phyloP scores from a whole-genome alignment of 2,797 vertebrate species.

The Huso huso region DNA sequence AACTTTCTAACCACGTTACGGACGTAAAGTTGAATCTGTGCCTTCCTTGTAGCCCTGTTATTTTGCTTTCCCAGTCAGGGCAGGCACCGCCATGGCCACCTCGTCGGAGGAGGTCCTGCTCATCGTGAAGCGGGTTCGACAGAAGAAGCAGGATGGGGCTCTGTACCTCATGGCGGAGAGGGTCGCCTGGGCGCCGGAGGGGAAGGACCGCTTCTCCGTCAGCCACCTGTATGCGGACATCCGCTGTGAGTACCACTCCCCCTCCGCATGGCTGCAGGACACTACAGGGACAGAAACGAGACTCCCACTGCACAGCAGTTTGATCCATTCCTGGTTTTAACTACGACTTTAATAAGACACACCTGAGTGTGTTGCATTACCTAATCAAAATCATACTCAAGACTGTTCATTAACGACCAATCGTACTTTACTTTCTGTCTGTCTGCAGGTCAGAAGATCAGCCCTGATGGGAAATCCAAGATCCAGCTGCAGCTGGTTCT shows the following conservation, averaged over 20 bases:
- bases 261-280: neutral
- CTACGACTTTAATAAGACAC: neutral
- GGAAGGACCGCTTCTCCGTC: conserved; percentile 92
- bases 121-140: conserved; percentile 91
- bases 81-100: conserved; percentile 71
- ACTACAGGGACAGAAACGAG: neutral
- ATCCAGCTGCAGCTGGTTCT: conserved; percentile 94
- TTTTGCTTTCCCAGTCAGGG: too few relatives aligned
- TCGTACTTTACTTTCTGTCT: conserved; percentile 3
- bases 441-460: conserved; percentile 92
- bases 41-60: too few relatives aligned
- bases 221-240: conserved; percentile 95
- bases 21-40: too few relatives aligned
- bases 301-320: neutral
- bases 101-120: conserved; percentile 95
- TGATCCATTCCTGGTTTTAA: neutral
- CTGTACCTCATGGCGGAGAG: conserved; percentile 96
- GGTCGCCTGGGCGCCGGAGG: conserved; percentile 93
- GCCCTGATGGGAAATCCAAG: conserved; percentile 96
- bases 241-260: conserved; percentile 75
- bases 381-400: neutral
- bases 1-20: too few relatives aligned
- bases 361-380: neutral
- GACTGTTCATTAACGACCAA: neutral
- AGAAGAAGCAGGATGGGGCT: conserved; percentile 95